Evolutionary conservation across 2,113 vertebrate species (phyloP), one percentile per base, ranked within the genome.

Genomic region (Barbus barbus): DNA sequence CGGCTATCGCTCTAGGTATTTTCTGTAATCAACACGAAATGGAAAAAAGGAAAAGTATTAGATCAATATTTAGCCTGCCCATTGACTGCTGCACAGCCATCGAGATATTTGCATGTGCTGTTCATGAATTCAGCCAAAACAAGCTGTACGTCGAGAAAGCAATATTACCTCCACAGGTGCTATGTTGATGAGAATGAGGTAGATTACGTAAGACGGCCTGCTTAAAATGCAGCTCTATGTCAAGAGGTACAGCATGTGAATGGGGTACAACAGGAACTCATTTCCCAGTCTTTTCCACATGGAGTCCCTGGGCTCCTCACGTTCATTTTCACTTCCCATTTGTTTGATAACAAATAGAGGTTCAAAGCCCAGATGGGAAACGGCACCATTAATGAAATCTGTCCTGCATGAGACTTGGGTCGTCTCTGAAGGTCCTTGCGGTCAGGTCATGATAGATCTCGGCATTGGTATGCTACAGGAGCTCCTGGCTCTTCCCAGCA

Each of bases 261-360:
- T 71, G 77, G 85, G 61, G 63, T 85, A 88, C 79, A 88, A 84
- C 72, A 36, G 85, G 85, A 91, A 87, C 86, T 91, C 87, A 89
- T 91, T 89, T 88, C 80, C 80, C 51, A 83, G 77, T 75, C 84
- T 75, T 87, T 85, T 88, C 48, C 88, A 85, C 76, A 65, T 33
- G 58, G 82, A 84, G 71, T 86, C 73, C 56, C 78, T 67, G n/a
- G 69, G 77, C 82, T 83, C 79, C 41, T 85, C 78, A 61, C 74
- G 71, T 88, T 90, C 86, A 80, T 86, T 89, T 88, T 87, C 86
- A 80, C 86, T 88, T 86, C 85, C 72, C 82, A 88, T 89, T 89
- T 90, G 83, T 91, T 91, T 88, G 85, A 91, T 90, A 90, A 90
- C 89, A 91, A 91, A 88, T 89, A 84, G 82, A 84, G 85, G 84